Conservation (phyloP, 30 jellyfish, hydroid and myxozoan species). For the Aurelia sp. region DNA sequence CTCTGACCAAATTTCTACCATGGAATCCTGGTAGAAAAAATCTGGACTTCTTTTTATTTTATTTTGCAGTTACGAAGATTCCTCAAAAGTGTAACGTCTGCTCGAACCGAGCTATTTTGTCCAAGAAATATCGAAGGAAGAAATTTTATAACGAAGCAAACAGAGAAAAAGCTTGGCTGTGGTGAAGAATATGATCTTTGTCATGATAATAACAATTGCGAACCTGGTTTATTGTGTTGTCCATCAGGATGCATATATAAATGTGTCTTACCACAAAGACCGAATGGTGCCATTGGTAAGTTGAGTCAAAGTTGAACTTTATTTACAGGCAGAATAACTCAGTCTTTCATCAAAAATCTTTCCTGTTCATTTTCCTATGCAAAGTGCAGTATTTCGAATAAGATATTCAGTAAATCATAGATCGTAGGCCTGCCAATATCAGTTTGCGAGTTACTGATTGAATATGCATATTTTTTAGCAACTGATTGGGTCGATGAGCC, state of each 20-base stretch:
- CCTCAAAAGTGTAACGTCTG: slow-evolving; percentile 33
- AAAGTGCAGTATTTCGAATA: no score
- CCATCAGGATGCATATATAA: slow-evolving; percentile 66
- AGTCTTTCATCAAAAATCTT: no score
- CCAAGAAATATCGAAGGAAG: slow-evolving; percentile 45
- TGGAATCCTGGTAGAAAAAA: no score
- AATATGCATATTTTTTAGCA: slow-evolving; percentile 8
- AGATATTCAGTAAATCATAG: no score
- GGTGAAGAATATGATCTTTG: slow-evolving; percentile 54
- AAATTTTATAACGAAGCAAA: not conserved
- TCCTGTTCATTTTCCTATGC: no score
- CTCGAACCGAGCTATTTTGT: slow-evolving; percentile 45
- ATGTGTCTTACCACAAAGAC: slow-evolving; percentile 49
- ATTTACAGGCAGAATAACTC: no score
- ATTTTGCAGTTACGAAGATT: not conserved
- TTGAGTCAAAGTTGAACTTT: not conserved
- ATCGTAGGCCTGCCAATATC: no score
- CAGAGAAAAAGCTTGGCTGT: slow-evolving; percentile 24
- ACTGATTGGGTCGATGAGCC: slow-evolving; percentile 70
- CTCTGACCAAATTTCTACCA: no score
- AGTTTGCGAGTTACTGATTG: no score
- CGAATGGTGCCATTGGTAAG: slow-evolving; percentile 43
- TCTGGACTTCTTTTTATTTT: no score
- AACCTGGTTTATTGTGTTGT: slow-evolving; percentile 63
- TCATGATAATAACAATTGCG: slow-evolving; percentile 39